Conservation (phyloP, 2,797 vertebrate species). For the Molothrus aeneus region DNA sequence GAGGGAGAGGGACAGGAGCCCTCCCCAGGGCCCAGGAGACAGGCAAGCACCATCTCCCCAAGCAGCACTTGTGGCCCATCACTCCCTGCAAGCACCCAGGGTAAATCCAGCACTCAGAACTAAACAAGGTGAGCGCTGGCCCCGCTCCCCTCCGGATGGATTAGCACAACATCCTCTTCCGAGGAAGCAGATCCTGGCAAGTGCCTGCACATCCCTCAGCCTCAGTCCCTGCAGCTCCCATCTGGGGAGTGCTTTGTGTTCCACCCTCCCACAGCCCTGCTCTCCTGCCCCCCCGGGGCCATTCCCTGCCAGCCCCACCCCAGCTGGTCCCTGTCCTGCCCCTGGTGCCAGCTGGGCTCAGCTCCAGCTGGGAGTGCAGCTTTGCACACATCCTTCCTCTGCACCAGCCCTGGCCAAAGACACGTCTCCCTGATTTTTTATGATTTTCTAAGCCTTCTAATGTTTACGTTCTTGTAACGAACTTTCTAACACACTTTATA, state of each 20-base stretch:
- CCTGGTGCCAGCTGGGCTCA: fast-evolving
- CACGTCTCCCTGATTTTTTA: too few species aligned
- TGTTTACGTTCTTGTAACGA: too few species aligned
- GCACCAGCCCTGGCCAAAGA: fast-evolving
- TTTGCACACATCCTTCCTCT: neutral
- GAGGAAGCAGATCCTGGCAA: neutral
- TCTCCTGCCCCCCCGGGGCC: neutral
- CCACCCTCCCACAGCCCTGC: neutral
- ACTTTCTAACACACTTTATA: too few species aligned
- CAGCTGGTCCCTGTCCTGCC: neutral
- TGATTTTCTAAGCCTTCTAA: too few species aligned
- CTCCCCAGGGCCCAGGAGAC: neutral
- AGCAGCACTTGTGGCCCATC: neutral
- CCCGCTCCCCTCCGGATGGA: too few species aligned
- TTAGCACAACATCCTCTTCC: constrained; percentile 14
- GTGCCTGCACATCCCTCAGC: fast-evolving
- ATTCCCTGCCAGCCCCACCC: neutral
- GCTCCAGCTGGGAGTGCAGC: neutral
- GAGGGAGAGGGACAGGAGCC: neutral
- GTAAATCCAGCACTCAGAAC: neutral
- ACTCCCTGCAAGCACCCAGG: fast-evolving
- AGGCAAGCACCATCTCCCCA: neutral
- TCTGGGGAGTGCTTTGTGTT: neutral
- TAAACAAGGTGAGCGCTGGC: neutral
- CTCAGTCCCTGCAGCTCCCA: too few species aligned